A percentile compares a stretch with the other conserved stretches of the same genome.
These are phyloP conservation scores for Neoaliturus tenellus DNA, from an alignment of 2,888 invertebrate genomes.

Conservation along the genomic window DNA sequence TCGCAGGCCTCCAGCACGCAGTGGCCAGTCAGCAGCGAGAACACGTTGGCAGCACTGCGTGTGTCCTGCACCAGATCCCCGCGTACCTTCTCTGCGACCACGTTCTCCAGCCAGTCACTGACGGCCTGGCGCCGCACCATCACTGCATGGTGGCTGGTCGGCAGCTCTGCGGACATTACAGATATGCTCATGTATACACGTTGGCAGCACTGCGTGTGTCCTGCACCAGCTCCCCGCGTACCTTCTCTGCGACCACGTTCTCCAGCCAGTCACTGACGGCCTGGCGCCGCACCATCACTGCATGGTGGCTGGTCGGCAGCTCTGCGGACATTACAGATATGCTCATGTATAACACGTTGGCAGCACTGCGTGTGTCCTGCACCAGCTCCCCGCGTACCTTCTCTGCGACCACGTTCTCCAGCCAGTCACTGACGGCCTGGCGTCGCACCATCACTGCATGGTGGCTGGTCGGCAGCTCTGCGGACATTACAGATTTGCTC, in stretches of 20 bases:
- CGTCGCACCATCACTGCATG: constrained; percentile 70
- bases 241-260: constrained; percentile 73
- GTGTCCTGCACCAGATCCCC: constrained; percentile 71
- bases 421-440: constrained; percentile 80
- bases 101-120: constrained; percentile 79
- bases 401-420: constrained; percentile 75
- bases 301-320: constrained; percentile 40
- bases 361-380: constrained; percentile 69
- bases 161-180: constrained; percentile 23
- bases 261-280: constrained; percentile 81
- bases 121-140: constrained; percentile 75
- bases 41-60: constrained; percentile 69
- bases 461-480: constrained; percentile 40
- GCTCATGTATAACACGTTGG: constrained; percentile 70
- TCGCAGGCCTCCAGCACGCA: constrained; percentile 73
- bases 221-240: constrained; percentile 71
- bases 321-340: too few species aligned
- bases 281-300: constrained; percentile 72
- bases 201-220: constrained; percentile 68
- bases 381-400: constrained; percentile 72
- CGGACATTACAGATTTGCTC: too few species aligned
- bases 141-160: constrained; percentile 37
- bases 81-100: constrained; percentile 72
- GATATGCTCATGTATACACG: constrained; percentile 69
- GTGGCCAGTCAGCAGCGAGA: constrained; percentile 72